Conservation (phyloP, 2,797 vertebrate genomes). For the Gymnoscopelus braueri region DNA sequence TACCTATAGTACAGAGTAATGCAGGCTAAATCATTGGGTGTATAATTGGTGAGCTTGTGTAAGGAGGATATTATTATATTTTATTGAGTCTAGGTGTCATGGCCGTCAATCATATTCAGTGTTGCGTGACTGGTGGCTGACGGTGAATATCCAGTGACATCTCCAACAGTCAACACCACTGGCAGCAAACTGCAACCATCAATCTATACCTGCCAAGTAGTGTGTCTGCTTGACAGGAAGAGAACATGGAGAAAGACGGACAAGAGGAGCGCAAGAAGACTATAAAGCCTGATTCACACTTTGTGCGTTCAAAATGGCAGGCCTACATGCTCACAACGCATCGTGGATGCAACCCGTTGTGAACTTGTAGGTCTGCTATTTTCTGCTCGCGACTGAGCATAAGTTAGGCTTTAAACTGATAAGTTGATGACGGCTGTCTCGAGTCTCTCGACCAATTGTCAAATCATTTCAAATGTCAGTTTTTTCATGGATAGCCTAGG, state of each 20-base stretch:
- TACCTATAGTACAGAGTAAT: constrained; percentile 32
- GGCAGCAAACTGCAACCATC: constrained; percentile 44
- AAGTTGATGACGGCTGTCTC: too few relatives aligned
- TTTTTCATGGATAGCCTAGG: too few relatives aligned
- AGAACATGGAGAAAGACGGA: neutral
- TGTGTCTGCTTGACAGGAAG: neutral
- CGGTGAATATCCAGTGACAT: constrained; percentile 57
- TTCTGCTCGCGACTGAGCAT: too few relatives aligned
- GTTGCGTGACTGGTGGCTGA: constrained; percentile 38
- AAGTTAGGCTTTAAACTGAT: too few relatives aligned
- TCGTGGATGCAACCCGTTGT: too few relatives aligned
- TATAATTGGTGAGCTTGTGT: constrained; percentile 55
- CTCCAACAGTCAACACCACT: constrained; percentile 51
- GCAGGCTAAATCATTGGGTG: constrained; percentile 13
- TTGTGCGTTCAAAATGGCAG: too few relatives aligned
- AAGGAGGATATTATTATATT: constrained; percentile 17
- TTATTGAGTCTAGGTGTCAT: constrained; percentile 27
- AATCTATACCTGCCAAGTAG: constrained; percentile 36
- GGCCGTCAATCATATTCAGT: constrained; percentile 55
- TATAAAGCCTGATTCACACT: too few relatives aligned
- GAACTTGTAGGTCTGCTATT: too few relatives aligned
- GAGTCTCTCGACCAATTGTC: too few relatives aligned
- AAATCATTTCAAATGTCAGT: too few relatives aligned
- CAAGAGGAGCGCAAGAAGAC: too few relatives aligned
- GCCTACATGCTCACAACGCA: too few relatives aligned